Evolutionary conservation across 2,888 invertebrate genomes (phyloP), one percentile per base, ranked within the genome.

Genomic region (Theodoxus fluviatilis): DNA sequence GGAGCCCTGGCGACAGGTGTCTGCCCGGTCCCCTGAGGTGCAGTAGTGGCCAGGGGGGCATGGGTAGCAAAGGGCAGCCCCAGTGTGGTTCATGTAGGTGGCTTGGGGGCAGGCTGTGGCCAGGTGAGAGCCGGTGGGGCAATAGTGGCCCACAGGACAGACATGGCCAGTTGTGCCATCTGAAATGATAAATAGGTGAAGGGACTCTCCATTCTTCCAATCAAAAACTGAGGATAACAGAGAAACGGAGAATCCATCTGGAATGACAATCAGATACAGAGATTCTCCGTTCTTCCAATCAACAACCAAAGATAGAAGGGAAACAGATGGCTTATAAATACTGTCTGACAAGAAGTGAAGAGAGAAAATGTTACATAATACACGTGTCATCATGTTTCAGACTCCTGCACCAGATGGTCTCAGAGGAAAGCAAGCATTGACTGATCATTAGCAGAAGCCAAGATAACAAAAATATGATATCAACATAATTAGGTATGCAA

Each of bases 21-120:
- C 82, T 43, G 80, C 81, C 2, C 74, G 68, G 64, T 78, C 76
- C 0, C 82, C 79, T 43, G 80, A 78, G 9, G 78, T 80, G 71
- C 84, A 85, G 74, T 79, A 80, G 74, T 77, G 82, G 2, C 85
- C 85, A 63, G 78, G 74, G 22, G 84, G 84, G 70, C 85, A 85
- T 22, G 70, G 72, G 71, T 80, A 73, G 66, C 85, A 85, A 3
- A 55, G 71, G 0, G 78, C 72, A 1, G 81, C 82, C 3, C 83
- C 84, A 6, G 84, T 83, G 67, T 79, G 75, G 73, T 82, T 81
- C 76, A 81, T 82, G 75, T 80, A 85, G 9, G 81, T 80, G 33
- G 79, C 79, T 35, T 79, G 76, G 6, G 77, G 69, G 71, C 84
- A 85, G 1, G 79, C 74, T 9, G 52, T 74, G 9, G 80, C 79